phyloP scores from a whole-genome alignment of 2,113 vertebrate species.

The Enhydra lutris region DNA sequence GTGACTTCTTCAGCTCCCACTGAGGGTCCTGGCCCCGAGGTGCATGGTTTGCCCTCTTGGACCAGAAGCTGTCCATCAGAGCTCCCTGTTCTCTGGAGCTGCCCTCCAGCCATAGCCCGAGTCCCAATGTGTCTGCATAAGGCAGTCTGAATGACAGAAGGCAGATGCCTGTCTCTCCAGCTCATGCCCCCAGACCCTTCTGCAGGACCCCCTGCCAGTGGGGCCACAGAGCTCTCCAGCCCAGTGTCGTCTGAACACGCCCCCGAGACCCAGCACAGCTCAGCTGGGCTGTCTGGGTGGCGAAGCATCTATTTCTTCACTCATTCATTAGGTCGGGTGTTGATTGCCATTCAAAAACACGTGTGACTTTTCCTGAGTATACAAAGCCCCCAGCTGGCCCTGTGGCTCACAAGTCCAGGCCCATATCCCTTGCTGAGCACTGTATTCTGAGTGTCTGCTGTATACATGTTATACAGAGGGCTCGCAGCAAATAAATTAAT shows the following conservation, averaged over 20 bases:
- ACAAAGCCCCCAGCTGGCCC: background rate
- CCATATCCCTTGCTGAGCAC: fast-evolving
- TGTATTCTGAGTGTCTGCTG: background rate
- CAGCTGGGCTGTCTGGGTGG: too few relatives aligned
- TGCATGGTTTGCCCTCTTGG: background rate
- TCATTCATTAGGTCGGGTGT: background rate
- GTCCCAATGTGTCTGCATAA: background rate
- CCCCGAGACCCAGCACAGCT: background rate
- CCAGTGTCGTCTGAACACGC: fast-evolving
- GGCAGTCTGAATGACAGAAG: too few relatives aligned
- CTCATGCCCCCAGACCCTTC: too few relatives aligned
- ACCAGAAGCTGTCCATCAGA: fast-evolving
- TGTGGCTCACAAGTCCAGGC: background rate
- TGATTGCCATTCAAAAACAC: background rate
- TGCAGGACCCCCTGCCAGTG: fast-evolving
- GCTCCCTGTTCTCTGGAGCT: background rate
- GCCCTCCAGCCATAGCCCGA: fast-evolving
- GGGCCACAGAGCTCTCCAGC: background rate
- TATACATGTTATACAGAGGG: too few relatives aligned
- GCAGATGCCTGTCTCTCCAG: background rate
- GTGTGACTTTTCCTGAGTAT: background rate
- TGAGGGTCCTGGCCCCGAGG: fast-evolving
- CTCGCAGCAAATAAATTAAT: background rate
- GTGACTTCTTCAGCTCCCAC: background rate
- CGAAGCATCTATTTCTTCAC: background rate